Evolutionary conservation across 2,113 vertebrate genomes (phyloP), one percentile per base, ranked within the genome.

Genomic region (Synchiropus splendidus): DNA sequence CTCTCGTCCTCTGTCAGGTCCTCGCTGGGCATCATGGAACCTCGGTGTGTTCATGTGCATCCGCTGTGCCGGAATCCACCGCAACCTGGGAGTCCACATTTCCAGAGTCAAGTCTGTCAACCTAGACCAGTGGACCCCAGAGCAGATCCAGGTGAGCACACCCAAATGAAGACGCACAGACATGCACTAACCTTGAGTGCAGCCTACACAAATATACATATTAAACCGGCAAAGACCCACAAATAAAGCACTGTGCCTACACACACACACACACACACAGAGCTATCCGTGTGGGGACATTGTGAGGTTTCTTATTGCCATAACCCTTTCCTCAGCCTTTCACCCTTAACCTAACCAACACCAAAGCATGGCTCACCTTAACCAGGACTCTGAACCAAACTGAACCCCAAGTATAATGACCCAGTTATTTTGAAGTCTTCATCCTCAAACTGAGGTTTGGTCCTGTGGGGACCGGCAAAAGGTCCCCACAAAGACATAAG

Each of bases 21-120:
- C 95, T 58, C 86, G 95, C 72, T 99, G 95, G 95, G 94, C 95
- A 10, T 94, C 95, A 51, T 99, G 95, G 95, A 99, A 99, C 73
- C 90, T 96, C 1, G 95, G 95, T 31, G 92, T 99, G 48, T 99
- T 99, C 85, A 96, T 99, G 85, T 98, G 94, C 57, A 99, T 99
- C 83, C 88, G 93, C 79, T 99, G 95, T 74, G 94, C 95, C 47
- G 95, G 94, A 57, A 97, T 99, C 81, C 95, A 99, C 83, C 86
- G 95, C 54, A 99, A 99, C 83, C 86, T 99, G 69, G 95, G 94
- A 1, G 95, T 99, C 65, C 94, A 99, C 84, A 98, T 99, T 89
- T 96, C 95, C 72, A 91, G 95, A 47, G 94, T 99, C 36, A 99
- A 99, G 43, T 99, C 94, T 50, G 95, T 99, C 76, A 98, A 99